Percentiles rank a stretch among this genome's conserved stretches.
These are phyloP conservation scores for Formica exsecta DNA, from an alignment of 1,140 invertebrate species.

Conservation along the genomic window DNA sequence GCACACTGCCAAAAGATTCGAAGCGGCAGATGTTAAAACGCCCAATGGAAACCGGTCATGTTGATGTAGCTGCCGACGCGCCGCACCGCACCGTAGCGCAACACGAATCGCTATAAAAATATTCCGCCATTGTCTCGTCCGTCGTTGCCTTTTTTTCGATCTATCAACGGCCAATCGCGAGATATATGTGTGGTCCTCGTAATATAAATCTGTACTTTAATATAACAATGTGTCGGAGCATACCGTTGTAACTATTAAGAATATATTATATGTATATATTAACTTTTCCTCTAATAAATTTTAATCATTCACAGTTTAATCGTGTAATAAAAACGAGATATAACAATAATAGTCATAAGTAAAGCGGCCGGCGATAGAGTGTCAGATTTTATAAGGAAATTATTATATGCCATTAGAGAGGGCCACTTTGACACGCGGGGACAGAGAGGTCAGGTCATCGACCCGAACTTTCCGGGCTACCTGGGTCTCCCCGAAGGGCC, in stretches of 20 bases:
- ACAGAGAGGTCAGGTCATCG: constrained; percentile 15
- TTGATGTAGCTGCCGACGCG: constrained; percentile 85
- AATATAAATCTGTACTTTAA: neutral
- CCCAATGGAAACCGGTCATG: constrained; percentile 86
- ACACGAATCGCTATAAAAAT: constrained; percentile 86
- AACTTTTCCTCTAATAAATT: neutral
- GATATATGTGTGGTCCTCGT: neutral
- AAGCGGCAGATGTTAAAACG: constrained; percentile 85
- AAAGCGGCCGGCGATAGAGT: neutral
- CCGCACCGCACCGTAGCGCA: constrained; percentile 72
- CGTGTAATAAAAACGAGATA: neutral
- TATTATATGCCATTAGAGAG: constrained; percentile 42
- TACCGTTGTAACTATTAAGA: neutral
- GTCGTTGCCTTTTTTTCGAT: constrained; percentile 58
- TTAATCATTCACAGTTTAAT: neutral
- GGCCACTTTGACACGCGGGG: constrained; percentile 21
- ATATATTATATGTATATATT: too few species aligned
- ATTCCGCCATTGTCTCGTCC: constrained; percentile 84
- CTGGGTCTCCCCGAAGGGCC: neutral
- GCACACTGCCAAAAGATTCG: constrained; percentile 69
- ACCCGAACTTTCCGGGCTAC: neutral
- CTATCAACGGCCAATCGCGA: constrained; percentile 48
- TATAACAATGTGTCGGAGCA: neutral
- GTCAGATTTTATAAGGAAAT: neutral
- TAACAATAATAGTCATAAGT: neutral